Conservation (phyloP, 2,888 invertebrate genomes). For the Lordiphosa andalusiaca region DNA sequence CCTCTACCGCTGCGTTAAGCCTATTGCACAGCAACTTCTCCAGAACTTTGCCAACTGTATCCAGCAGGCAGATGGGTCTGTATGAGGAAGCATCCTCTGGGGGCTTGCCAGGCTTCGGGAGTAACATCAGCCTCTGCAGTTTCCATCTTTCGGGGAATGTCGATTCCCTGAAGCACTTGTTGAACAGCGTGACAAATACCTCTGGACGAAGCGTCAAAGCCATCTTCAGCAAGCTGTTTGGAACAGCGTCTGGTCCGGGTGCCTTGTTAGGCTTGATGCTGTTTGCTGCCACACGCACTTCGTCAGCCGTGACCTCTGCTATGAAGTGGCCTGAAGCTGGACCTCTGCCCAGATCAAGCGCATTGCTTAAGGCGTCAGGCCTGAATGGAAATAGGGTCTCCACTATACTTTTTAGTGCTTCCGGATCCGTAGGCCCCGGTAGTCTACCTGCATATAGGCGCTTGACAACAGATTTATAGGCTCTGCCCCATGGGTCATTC, state of each 20-base stretch:
- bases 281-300: not conserved
- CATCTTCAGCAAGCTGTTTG: not conserved
- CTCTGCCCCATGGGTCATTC: too few relatives aligned
- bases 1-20: not conserved
- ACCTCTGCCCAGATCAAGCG: too few relatives aligned
- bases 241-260: not conserved
- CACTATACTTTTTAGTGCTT: not conserved
- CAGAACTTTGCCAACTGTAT: not conserved
- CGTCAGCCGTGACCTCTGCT: not conserved
- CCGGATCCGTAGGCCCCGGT: not conserved
- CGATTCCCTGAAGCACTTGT: not conserved
- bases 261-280: not conserved
- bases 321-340: not conserved
- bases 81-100: not conserved
- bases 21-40: not conserved
- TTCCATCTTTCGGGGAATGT: too few relatives aligned
- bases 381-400: not conserved
- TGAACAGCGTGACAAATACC: not conserved
- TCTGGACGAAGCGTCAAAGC: not conserved
- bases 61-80: not conserved
- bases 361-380: too few relatives aligned
- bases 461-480: not conserved
- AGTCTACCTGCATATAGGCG: not conserved
- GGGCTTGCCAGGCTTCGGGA: conserved; percentile 1
- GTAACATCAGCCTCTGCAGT: not conserved